Conservation (phyloP, 1,140 invertebrate species). For the Laupala kohalensis region DNA sequence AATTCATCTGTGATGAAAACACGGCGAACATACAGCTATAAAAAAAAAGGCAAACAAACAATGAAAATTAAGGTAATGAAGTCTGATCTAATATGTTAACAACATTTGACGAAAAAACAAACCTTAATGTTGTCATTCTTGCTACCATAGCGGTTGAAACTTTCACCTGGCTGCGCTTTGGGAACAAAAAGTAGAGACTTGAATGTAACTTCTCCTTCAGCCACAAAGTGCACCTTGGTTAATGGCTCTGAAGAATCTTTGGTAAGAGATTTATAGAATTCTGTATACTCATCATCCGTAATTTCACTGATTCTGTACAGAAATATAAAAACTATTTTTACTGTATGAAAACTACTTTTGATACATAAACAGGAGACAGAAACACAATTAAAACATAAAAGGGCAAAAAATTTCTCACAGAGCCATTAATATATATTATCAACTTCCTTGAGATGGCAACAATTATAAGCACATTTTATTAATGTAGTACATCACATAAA, state of each 20-base stretch:
- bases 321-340: no score
- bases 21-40: constrained; percentile 76
- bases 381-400: no score
- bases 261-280: constrained; percentile 89
- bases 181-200: constrained; percentile 92
- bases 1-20: constrained; percentile 99
- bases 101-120: constrained; percentile 1
- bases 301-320: constrained; percentile 58
- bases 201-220: constrained; percentile 97
- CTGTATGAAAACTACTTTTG: no score
- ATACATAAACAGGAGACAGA: no score
- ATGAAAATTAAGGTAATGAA: not conserved
- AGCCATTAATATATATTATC: no score
- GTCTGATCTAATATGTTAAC: not conserved
- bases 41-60: constrained; percentile 5
- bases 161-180: constrained; percentile 75
- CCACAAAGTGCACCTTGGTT: constrained; percentile 86
- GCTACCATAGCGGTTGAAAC: constrained; percentile 90
- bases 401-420: no score
- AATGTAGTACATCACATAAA: no score
- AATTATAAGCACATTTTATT: no score
- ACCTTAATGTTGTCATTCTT: constrained; percentile 89
- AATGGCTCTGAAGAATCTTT: constrained; percentile 82
- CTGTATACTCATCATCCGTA: constrained; percentile 74
- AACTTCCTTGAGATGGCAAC: no score